Conservation (phyloP, 2,797 vertebrate species). For the Anabas testudineus region DNA sequence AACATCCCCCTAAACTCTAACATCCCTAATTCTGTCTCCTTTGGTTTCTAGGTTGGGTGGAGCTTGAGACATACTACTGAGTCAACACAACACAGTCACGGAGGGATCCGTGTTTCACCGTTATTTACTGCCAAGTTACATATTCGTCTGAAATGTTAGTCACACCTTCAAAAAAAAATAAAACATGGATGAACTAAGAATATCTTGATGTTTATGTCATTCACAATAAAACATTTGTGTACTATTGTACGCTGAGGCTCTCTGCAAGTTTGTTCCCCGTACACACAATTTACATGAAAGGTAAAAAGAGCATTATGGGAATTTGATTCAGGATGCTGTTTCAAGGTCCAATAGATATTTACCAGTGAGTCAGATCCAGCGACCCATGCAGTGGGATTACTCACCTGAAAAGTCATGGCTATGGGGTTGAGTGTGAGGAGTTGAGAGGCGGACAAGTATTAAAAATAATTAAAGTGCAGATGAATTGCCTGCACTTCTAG, state of each 20-base stretch:
- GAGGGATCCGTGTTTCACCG: conserved; percentile 50
- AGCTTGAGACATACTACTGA: conserved; percentile 97
- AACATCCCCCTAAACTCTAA: neutral
- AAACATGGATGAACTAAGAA: conserved; percentile 67
- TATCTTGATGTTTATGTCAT: conserved; percentile 68
- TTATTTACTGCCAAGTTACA: conserved; percentile 80
- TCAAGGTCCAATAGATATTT: conserved; percentile 22
- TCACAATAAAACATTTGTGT: conserved; percentile 73
- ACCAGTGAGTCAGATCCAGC: conserved; percentile 40
- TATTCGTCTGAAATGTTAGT: conserved; percentile 56
- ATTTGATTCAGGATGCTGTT: conserved; percentile 23
- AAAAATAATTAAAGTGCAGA: neutral
- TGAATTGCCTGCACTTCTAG: neutral
- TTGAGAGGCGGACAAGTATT: neutral
- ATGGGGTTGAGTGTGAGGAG: neutral
- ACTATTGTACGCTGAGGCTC: conserved; percentile 43
- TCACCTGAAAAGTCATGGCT: conserved; percentile 20
- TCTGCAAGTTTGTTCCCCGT: conserved; percentile 27
- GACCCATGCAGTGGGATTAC: conserved; percentile 37
- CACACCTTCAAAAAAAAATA: conserved; percentile 38
- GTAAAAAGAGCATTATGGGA: neutral
- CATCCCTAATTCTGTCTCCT: conserved; percentile 46
- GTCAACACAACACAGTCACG: conserved; percentile 32
- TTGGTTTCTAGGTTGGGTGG: conserved; percentile 93
- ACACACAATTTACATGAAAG: neutral